Percentiles rank a stretch among this genome's conserved stretches.
These are phyloP conservation scores for Montipora capitata DNA, from an alignment of 92 coral and sea anemone genomes.

Conservation along the genomic window DNA sequence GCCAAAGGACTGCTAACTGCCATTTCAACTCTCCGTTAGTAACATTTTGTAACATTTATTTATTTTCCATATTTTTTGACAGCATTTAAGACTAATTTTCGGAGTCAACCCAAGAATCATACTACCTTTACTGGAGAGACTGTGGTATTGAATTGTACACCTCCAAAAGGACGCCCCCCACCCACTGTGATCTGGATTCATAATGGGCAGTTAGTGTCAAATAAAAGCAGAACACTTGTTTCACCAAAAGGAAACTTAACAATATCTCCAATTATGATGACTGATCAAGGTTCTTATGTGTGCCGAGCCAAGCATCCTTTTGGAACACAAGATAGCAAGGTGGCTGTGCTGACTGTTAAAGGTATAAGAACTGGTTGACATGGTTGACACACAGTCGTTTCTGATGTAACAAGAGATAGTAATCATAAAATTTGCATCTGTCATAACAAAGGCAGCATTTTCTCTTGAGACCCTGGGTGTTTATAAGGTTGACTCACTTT, in stretches of 20 bases:
- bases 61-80: background rate
- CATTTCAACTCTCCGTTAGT: too few species aligned
- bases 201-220: slow-evolving; percentile 57
- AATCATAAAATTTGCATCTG: too few species aligned
- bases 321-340: slow-evolving; percentile 75
- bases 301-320: slow-evolving; percentile 86
- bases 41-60: background rate
- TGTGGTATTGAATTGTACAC: slow-evolving; percentile 80
- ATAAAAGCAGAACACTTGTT: slow-evolving; percentile 69
- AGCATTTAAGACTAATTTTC: slow-evolving; percentile 82
- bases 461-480: too few species aligned
- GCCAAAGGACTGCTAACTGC: too few species aligned
- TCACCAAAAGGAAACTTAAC: slow-evolving; percentile 79
- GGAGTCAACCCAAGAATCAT: slow-evolving; percentile 73
- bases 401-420: too few species aligned
- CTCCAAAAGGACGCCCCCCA: slow-evolving; percentile 92
- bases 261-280: slow-evolving; percentile 73
- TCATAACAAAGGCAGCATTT: too few species aligned
- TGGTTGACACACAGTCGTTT: too few species aligned
- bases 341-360: slow-evolving; percentile 80
- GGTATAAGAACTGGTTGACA: slow-evolving; percentile 43
- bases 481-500: too few species aligned
- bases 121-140: slow-evolving; percentile 71
- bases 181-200: slow-evolving; percentile 90
- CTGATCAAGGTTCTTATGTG: slow-evolving; percentile 85